Conservation (phyloP, 2,888 invertebrate species). For the Leptopilina syphax region DNA sequence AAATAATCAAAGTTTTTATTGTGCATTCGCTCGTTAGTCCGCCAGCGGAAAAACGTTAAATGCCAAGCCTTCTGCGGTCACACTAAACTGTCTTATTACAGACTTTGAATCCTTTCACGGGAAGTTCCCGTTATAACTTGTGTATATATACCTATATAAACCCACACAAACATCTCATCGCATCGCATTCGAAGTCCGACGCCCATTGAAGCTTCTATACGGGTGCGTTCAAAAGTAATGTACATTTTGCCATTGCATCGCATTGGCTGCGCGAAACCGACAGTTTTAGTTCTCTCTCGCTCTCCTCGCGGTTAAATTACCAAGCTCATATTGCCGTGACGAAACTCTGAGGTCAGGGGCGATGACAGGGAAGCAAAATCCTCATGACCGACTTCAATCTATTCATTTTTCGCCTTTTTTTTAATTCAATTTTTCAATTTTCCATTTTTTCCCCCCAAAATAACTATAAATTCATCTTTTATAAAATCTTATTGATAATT, state of each 20-base stretch:
- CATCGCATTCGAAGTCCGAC: slow-evolving; percentile 1
- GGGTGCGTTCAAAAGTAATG: slow-evolving; percentile 33
- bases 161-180: slow-evolving; percentile 6
- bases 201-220: slow-evolving; percentile 32
- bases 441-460: too few species aligned
- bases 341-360: slow-evolving; percentile 32
- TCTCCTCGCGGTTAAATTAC: slow-evolving; percentile 18
- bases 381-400: slow-evolving; percentile 2
- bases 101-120: slow-evolving; percentile 38
- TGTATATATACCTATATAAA: too few species aligned
- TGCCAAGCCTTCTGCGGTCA: slow-evolving; percentile 35
- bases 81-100: slow-evolving; percentile 30
- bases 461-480: too few species aligned
- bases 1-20: not conserved
- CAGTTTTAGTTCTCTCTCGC: slow-evolving; percentile 31
- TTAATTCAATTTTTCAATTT: too few species aligned
- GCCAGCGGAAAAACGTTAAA: slow-evolving; percentile 29
- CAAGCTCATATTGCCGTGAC: slow-evolving; percentile 28
- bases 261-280: slow-evolving; percentile 39
- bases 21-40: slow-evolving; percentile 20
- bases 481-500: too few species aligned
- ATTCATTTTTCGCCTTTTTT: not conserved
- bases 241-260: too few species aligned
- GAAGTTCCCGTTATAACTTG: slow-evolving; percentile 36
- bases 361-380: slow-evolving; percentile 22